Percentiles rank a stretch among this genome's conserved stretches.
phyloP scores from a whole-genome alignment of 1,140 invertebrate species.

The Papilio polyxenes region DNA sequence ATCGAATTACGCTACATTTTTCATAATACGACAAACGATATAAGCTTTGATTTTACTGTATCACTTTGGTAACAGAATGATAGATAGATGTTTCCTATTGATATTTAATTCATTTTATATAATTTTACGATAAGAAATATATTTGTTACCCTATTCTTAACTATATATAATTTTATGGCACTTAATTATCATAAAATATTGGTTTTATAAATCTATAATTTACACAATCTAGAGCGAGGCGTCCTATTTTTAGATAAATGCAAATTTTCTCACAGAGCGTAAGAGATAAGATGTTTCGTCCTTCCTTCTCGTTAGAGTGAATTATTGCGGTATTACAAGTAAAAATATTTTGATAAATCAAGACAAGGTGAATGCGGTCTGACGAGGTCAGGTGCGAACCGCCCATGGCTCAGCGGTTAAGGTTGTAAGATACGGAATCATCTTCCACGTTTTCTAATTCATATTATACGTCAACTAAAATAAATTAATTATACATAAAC shows the following conservation, averaged over 20 bases:
- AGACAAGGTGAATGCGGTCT: background rate
- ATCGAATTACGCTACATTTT: background rate
- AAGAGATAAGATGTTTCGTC: constrained; percentile 7
- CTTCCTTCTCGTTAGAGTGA: constrained; percentile 3
- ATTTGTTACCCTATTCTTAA: constrained; percentile 9
- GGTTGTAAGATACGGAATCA: no score
- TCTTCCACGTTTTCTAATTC: no score
- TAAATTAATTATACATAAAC: no score
- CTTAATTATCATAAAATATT: constrained; percentile 14
- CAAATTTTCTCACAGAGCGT: background rate
- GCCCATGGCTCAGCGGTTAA: background rate
- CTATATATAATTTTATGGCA: background rate
- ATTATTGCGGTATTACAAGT: constrained; percentile 10
- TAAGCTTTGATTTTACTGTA: background rate
- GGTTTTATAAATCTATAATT: constrained; percentile 3
- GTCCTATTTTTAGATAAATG: constrained; percentile 14
- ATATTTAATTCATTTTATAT: no score
- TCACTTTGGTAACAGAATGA: background rate
- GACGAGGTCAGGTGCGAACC: background rate
- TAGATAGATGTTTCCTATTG: background rate
- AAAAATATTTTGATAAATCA: constrained; percentile 22
- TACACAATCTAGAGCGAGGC: constrained; percentile 5
- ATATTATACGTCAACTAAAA: no score
- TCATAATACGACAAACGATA: background rate
- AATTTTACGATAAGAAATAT: background rate